Conservation (phyloP, 2,888 invertebrate genomes). For the Dryadula phaetusa region DNA sequence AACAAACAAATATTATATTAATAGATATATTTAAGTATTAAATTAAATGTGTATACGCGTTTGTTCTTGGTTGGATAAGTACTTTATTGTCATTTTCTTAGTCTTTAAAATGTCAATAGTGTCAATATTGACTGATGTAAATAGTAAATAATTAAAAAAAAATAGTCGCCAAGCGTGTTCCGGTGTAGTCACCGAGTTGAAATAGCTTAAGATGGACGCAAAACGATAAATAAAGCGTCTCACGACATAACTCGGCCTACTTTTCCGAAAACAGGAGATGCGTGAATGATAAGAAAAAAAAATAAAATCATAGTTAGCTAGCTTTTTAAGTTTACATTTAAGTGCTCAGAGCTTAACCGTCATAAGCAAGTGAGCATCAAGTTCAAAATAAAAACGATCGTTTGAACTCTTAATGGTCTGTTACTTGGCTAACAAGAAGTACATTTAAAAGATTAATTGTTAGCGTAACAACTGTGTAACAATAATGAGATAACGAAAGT, state of each 20-base stretch:
- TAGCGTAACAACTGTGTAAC: constrained; percentile 14
- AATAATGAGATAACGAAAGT: constrained; percentile 4
- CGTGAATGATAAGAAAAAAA: neutral
- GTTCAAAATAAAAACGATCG: constrained; percentile 25
- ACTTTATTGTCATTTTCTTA: too few relatives aligned
- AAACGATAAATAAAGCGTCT: neutral
- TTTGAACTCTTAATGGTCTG: constrained; percentile 30
- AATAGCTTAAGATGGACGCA: neutral
- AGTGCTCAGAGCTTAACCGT: neutral
- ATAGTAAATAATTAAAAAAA: too few relatives aligned
- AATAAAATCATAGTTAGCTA: neutral
- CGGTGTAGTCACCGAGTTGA: too few relatives aligned
- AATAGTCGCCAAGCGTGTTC: too few relatives aligned
- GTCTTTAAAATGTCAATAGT: too few relatives aligned
- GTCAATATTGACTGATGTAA: too few relatives aligned
- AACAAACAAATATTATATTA: neutral
- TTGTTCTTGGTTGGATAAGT: neutral
- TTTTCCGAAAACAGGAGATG: neutral
- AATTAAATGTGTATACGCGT: neutral
- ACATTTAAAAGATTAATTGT: constrained; percentile 14
- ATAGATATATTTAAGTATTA: neutral
- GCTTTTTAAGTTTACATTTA: constrained; percentile 1
- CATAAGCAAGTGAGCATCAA: neutral
- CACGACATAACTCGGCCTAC: neutral
- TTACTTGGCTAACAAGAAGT: constrained; percentile 10